Percentiles rank a stretch among this genome's conserved stretches.
These are phyloP conservation scores for Palythoa heliodiscus DNA, from an alignment of 92 coral and sea anemone species.

Conservation along the genomic window DNA sequence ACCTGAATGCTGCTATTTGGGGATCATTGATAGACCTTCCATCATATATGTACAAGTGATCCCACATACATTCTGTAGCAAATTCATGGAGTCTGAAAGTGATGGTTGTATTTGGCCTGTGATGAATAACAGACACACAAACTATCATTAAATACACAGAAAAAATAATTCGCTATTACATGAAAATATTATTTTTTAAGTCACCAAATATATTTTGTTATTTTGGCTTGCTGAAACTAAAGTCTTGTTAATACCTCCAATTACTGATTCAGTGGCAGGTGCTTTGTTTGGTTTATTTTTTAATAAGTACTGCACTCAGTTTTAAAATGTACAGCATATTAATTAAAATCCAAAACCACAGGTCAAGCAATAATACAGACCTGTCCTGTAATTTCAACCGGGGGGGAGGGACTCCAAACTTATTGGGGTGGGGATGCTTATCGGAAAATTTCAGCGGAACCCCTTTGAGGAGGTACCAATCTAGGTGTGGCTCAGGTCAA, in stretches of 20 bases:
- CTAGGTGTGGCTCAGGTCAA: too few species aligned
- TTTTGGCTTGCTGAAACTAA: not conserved
- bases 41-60: constrained; percentile 39
- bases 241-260: not conserved
- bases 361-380: too few species aligned
- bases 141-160: not conserved
- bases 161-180: not conserved
- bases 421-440: too few species aligned
- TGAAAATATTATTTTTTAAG: not conserved
- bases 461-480: too few species aligned
- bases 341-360: too few species aligned
- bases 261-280: too few species aligned
- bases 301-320: too few species aligned
- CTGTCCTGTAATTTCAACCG: too few species aligned
- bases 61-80: constrained; percentile 40
- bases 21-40: constrained; percentile 26
- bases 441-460: too few species aligned
- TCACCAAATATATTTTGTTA: not conserved
- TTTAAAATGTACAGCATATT: too few species aligned
- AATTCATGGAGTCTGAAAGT: constrained; percentile 28
- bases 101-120: constrained; percentile 42
- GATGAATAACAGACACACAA: not conserved
- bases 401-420: too few species aligned
- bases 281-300: too few species aligned
- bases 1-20: constrained; percentile 39